Base-by-base conservation (phyloP, 2,113 vertebrate species). In the Hyperopisus bebe region DNA sequence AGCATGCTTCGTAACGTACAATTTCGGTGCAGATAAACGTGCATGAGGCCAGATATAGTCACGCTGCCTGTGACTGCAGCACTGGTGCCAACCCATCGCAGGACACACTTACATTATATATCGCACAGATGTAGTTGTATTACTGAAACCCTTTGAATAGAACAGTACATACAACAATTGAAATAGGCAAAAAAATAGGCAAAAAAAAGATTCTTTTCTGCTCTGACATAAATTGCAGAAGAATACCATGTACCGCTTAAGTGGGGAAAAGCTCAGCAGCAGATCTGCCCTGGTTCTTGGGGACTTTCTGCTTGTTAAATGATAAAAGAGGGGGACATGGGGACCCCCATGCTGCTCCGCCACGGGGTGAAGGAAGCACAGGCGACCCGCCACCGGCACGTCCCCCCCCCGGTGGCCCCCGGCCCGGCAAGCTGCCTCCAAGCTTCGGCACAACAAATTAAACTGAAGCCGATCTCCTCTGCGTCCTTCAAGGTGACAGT, bases 401-500 rank as follows among this genome's bases (percentile, higher is more conserved):
- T 7, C 3, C 8, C 13, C 13, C 51, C 44, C 19, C 2, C 15
- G 58, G 44, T 55, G 83, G 47, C 66, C 13, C 24, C 66, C 4
- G 46, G 17, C 19, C 58, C 58, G 8, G 44, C 88, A 7, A 58
- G 50, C 74, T 58, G 39, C 55, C 39, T 86, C 53, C 47, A 77
- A 47, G 46, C 62, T 44, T 53, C 31, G 10, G 31, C 6, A 21
- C 46, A 51, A 13, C n/a, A 47, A 74, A 87, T 80, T 90, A 87
- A 80, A 80, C 82, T 48, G 82, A 86, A 62, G 89, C 6, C 51
- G 55, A 90, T 86, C 83, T 51, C 53, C 47, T 90, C 31, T 77
- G 21, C 87, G 85, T 87, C 89, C 47, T 90, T 90, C 85, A 90
- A 90, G 89, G 89, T 90, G 89, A 90, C 85, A 87, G 89, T 90